Conservation (phyloP, 2,888 invertebrate species). For the Strigamia crassipes region DNA sequence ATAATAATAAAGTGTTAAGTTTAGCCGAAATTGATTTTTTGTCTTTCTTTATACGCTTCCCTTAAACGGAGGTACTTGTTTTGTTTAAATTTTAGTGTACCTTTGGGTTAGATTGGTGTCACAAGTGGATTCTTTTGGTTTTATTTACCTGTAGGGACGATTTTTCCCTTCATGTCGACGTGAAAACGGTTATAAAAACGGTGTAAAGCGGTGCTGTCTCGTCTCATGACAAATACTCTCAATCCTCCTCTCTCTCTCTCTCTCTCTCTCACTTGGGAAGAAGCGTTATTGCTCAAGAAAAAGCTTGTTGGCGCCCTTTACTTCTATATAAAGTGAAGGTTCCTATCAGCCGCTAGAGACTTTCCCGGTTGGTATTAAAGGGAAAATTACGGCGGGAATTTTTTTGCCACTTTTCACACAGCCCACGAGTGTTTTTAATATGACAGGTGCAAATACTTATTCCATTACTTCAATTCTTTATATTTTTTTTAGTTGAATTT, state of each 20-base stretch:
- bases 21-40: neutral
- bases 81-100: constrained; percentile 30
- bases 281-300: constrained; percentile 42
- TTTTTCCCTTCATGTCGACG: constrained; percentile 32
- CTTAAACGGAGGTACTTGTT: neutral
- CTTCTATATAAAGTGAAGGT: constrained; percentile 42
- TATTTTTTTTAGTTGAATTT: neutral
- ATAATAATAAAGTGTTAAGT: neutral
- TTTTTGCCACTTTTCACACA: neutral
- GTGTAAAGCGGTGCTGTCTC: constrained; percentile 38
- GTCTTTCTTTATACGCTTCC: neutral
- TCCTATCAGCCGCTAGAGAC: constrained; percentile 36
- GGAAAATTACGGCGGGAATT: constrained; percentile 35
- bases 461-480: neutral
- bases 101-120: constrained; percentile 42
- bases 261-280: constrained; percentile 40
- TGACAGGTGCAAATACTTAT: constrained; percentile 28
- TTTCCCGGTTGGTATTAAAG: constrained; percentile 28
- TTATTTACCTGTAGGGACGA: constrained; percentile 47
- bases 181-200: constrained; percentile 34
- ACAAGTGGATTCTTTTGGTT: constrained; percentile 43
- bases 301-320: constrained; percentile 42
- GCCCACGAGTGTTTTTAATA: neutral
- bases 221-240: constrained; percentile 42
- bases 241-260: constrained; percentile 38